Evolutionary conservation across 2,888 invertebrate species (phyloP), one percentile per base, ranked within the genome.

Genomic region (Sarcophaga rosellei): DNA sequence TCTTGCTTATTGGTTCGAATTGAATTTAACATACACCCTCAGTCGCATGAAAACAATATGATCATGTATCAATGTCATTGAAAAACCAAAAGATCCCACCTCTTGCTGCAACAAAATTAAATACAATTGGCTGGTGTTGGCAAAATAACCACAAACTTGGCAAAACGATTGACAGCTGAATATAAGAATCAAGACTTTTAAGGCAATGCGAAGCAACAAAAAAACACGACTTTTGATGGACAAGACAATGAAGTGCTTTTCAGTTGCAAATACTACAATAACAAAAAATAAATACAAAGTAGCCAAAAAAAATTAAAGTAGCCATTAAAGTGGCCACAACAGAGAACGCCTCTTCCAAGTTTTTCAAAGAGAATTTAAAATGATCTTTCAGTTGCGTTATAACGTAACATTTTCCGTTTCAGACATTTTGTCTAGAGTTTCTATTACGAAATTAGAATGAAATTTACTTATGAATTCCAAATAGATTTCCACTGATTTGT

Each of bases 121-220:
- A 86, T 75, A 72, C 86, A 84, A 84, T 84, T 86, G 86, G 86
- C 23, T 86, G 84, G 15, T 62, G 53, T 8, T 23, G 11, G 47
- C 25, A 73, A 72, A 79, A 68, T 44, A 44, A 63, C 5, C 21
- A 76, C 17, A 69, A 81, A 72, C 70, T 74, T 77, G 15, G 15
- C 47, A 62, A 11, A 78, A 81, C 35, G 86, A 86, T 86, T 86
- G 86, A 86, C 86, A 86, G 84, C 66, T 86, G 86, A 86, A 86
- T 86, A 66, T 61, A 61, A 86, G 70, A 78, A 80, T 80, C 79
- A 84, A 81, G 84, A 86, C 86, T 81, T 86, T 84, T 78, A 86
- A 86, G 84, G 84, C 78, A 81, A 66, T 74, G 12, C 15, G 11
- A 70, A 59, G 17, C 45, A 44, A 8, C 79, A 68, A 35, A 74